These are phyloP conservation scores for Phlogophora meticulosa DNA, from an alignment of 2,888 invertebrate genomes.

Conservation along the genomic window DNA sequence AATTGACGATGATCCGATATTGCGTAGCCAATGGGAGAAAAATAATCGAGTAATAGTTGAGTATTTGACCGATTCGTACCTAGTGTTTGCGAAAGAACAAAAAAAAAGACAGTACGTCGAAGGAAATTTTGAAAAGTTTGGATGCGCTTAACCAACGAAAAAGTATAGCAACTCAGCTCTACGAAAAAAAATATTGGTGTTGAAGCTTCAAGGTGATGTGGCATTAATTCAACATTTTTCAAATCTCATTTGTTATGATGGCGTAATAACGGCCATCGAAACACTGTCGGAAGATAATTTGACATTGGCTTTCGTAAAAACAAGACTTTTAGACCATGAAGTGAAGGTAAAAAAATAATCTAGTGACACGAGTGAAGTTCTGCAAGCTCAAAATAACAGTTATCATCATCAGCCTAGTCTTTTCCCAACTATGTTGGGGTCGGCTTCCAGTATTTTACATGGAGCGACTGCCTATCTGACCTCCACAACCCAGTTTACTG, in stretches of 20 bases:
- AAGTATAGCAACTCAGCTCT: slow-evolving; percentile 61
- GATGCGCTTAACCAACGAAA: too few relatives aligned
- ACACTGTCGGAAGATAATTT: slow-evolving; percentile 71
- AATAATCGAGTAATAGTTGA: slow-evolving; percentile 54
- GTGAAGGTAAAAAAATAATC: slow-evolving; percentile 20
- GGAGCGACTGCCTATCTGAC: too few relatives aligned
- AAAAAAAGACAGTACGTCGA: slow-evolving; percentile 23
- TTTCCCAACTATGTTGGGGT: too few relatives aligned
- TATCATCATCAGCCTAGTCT: too few relatives aligned
- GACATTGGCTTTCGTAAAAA: slow-evolving; percentile 69
- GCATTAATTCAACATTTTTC: too few relatives aligned
- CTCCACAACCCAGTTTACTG: too few relatives aligned
- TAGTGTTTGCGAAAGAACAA: slow-evolving; percentile 19
- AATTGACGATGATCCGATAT: slow-evolving; percentile 13
- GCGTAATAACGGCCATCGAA: slow-evolving; percentile 76
- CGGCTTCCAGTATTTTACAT: too few relatives aligned
- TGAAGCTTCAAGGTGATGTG: slow-evolving; percentile 48
- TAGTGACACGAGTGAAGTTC: slow-evolving; percentile 9
- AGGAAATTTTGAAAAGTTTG: slow-evolving; percentile 51
- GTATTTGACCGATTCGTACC: slow-evolving; percentile 25
- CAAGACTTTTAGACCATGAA: slow-evolving; percentile 37
- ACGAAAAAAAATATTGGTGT: slow-evolving; percentile 51
- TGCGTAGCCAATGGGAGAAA: slow-evolving; percentile 9
- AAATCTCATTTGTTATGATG: slow-evolving; percentile 63
- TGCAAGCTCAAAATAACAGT: slow-evolving; percentile 6